Base-by-base conservation (phyloP, 2,797 vertebrate genomes). In the Xerus rutilus region DNA sequence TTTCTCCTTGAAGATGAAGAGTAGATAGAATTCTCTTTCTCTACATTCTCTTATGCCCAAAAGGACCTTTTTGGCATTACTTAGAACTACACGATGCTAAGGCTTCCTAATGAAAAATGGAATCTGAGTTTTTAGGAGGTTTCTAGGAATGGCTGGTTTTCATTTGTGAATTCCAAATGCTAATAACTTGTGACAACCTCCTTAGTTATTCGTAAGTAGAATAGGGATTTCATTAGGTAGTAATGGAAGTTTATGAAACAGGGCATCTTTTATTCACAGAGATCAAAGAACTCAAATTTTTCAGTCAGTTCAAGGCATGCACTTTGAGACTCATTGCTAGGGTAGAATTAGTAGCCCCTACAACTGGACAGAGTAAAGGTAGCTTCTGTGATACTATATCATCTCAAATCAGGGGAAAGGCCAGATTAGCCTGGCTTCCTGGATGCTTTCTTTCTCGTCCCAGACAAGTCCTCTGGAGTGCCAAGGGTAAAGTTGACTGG, bases 1-100 rank as follows among this genome's bases (percentile, higher is more conserved):
- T 84, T 88, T 84, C 52, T 73, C 35, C 67, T 95, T 72, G 70
- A 76, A 90, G 81, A 52, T 35, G 78, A 77, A 65, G 39, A 89
- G 15, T 45, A 54, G 13, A n/a, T 73, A 54, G 30, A 73, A 43
- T 93, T 89, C 74, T 69, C 64, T 9, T 47, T 93, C 28, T 86
- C 32, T 18, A 3, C n/a, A 5, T 59, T 39, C n/a, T 74, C 62
- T 15, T 73, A n/a, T 69, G 70, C 23, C 21, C 28, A 13, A 45
- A 13, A 69, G 86, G 72, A 77, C 15, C 32, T 91, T n/a, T 57
- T 28, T 6, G 54, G 17, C 23, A 12, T 62, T 78, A 18, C 67
- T 89, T 43, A 83, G n/a, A 18, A 12, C 77, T 62, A 7, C 13
- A 11, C 7, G 20, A 39, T 39, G 17, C 32, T 39, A 30, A 39